Base-by-base conservation (phyloP, 2,888 invertebrate species). In the Charanyca ferruginea region DNA sequence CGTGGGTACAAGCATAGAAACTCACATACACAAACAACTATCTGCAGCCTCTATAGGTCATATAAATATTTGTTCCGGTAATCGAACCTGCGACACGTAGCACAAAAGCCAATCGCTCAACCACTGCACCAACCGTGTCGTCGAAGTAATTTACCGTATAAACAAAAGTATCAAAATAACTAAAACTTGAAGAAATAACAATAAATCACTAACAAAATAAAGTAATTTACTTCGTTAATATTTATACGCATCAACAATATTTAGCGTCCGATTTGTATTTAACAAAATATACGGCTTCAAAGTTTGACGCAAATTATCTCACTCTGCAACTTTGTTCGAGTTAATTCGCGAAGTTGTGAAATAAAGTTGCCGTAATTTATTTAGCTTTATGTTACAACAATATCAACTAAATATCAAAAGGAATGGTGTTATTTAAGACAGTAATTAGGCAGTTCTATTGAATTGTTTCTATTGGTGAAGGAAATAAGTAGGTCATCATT, bases 221-320 rank as follows among this genome's bases (percentile, higher is more conserved):
- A 73, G 57, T 67, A 53, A 73, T 68, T 38, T 38, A 60, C 68
- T 55, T 67, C 57, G 48, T 68, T 66, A 52, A 41, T 66, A 75
- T 75, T 77, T 78, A 77, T 62, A 48, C 73, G 54, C 64, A 69
- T 69, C 78, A 79, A 73, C 48, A 79, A 80, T 22, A 80, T 70
- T 68, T 73, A 66, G 73, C 74, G 51, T 62, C 78, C 62, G 73
- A 73, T 80, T 77, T 73, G 78, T 73, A 73, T 63, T 80, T 67
- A 63, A 53, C 59, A 23, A 67, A 77, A 74, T 80, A 73, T 77
- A 69, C 64, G 61, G 67, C 61, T 57, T 54, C 45, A 2, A 73
- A 79, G 67, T 78, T 71, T 47, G 60, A 78, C 73, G 66, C 64
- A 84, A 85, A 84, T 86, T 83, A 85, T 84, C 83, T 83, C 78